Conservation (phyloP, 2,113 vertebrate species). For the Passer montanus region DNA sequence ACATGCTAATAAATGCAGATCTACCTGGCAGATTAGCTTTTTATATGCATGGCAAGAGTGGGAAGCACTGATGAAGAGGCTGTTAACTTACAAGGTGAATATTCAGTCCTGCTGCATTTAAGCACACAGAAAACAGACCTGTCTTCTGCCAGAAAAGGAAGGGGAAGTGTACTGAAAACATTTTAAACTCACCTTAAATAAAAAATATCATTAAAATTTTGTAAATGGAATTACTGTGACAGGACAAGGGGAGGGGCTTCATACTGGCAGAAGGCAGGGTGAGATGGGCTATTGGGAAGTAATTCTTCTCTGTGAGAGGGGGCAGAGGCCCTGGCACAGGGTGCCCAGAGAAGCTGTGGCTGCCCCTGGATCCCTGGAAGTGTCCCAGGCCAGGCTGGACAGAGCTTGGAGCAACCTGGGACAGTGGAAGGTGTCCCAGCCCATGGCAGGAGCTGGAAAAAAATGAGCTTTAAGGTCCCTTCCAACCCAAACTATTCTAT, state of each 20-base stretch:
- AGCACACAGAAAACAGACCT: neutral
- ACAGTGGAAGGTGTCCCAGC: rapidly evolving
- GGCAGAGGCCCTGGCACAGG: rapidly evolving
- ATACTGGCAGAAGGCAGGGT: neutral
- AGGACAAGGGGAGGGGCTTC: neutral
- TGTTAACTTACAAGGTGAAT: slow-evolving; percentile 12
- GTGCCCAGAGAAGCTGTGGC: neutral
- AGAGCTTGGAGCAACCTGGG: rapidly evolving
- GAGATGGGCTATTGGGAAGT: neutral
- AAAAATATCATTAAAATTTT: neutral
- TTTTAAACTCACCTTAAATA: neutral
- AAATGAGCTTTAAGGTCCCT: neutral
- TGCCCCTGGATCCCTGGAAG: neutral
- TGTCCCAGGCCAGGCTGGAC: rapidly evolving
- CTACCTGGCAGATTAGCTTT: slow-evolving; percentile 13
- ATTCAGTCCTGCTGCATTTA: neutral
- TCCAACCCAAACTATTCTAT: neutral
- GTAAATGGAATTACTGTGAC: neutral
- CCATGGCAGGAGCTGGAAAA: neutral
- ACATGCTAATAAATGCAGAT: slow-evolving; percentile 17
- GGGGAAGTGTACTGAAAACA: neutral
- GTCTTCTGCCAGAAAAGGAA: neutral
- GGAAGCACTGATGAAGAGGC: neutral
- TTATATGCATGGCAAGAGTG: neutral
- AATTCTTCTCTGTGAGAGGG: neutral